Percentiles rank a stretch among this genome's conserved stretches.
phyloP scores from a whole-genome alignment of 1,140 invertebrate genomes.

The Paraescarpia echinospica region DNA sequence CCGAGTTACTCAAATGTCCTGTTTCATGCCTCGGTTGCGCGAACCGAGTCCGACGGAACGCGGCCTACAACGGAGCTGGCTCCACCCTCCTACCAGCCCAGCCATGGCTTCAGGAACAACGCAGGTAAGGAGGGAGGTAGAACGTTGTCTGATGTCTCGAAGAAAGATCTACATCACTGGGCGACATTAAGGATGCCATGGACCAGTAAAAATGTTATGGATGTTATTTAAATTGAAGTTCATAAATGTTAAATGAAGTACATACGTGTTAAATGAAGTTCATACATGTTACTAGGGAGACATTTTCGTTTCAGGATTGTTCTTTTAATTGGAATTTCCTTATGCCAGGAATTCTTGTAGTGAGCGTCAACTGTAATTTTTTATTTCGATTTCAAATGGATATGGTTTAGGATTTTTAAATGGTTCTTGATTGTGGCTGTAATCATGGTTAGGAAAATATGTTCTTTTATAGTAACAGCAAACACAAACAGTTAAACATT shows the following conservation, averaged over 20 bases:
- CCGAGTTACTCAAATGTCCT: constrained; percentile 18
- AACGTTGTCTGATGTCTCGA: neutral
- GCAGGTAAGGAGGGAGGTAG: neutral
- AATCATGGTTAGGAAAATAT: neutral
- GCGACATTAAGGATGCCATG: no score
- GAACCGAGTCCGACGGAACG: constrained; percentile 57
- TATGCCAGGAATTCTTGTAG: no score
- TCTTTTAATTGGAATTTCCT: no score
- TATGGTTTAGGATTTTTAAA: neutral
- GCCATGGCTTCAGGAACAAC: neutral
- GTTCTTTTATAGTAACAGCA: neutral
- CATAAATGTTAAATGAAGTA: neutral
- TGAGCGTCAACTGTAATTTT: no score
- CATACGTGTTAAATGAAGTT: neutral
- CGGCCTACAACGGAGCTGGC: constrained; percentile 63
- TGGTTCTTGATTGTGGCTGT: neutral
- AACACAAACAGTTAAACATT: neutral
- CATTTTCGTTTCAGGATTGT: neutral
- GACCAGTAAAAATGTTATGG: no score
- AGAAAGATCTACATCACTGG: neutral
- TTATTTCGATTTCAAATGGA: no score
- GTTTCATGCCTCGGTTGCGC: constrained; percentile 43
- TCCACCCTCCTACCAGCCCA: constrained; percentile 33
- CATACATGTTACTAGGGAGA: neutral
- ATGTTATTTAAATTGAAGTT: neutral